Conservation (phyloP, 2,888 invertebrate species). For the Dendrolimus pini region DNA sequence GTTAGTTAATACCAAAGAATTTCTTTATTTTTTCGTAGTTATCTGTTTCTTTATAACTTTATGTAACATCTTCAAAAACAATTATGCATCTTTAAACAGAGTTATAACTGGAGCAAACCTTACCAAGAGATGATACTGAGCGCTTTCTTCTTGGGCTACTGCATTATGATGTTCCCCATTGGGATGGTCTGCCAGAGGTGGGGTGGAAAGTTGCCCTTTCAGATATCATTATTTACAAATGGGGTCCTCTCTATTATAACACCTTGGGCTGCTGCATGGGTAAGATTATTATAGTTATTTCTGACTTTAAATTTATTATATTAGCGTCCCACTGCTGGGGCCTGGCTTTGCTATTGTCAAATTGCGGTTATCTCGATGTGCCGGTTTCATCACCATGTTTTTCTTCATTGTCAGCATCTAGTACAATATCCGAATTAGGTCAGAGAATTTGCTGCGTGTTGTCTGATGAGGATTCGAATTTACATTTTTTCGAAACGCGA, state of each 20-base stretch:
- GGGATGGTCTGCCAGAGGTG: slow-evolving; percentile 76
- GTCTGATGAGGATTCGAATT: too few species aligned
- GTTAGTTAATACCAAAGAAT: neutral
- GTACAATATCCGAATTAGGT: too few species aligned
- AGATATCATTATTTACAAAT: slow-evolving; percentile 44
- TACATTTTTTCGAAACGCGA: too few species aligned
- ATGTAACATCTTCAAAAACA: neutral
- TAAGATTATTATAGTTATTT: slow-evolving; percentile 16
- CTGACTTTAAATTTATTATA: neutral
- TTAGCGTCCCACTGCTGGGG: too few species aligned
- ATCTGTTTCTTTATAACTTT: neutral
- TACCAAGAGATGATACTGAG: slow-evolving; percentile 48
- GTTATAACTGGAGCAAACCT: slow-evolving; percentile 41
- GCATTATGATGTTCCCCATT: slow-evolving; percentile 67
- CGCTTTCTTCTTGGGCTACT: slow-evolving; percentile 72
- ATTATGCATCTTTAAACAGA: slow-evolving; percentile 23
- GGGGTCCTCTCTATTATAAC: slow-evolving; percentile 27
- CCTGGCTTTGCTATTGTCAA: too few species aligned
- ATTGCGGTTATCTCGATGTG: too few species aligned
- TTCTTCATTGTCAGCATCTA: too few species aligned
- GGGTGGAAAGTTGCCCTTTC: slow-evolving; percentile 77
- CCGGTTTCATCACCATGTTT: too few species aligned
- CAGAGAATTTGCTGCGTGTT: too few species aligned
- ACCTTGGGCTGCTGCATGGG: slow-evolving; percentile 41
- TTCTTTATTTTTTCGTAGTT: neutral